Base-by-base conservation (phyloP, 2,797 vertebrate genomes). In the Pachyuromys duprasi region DNA sequence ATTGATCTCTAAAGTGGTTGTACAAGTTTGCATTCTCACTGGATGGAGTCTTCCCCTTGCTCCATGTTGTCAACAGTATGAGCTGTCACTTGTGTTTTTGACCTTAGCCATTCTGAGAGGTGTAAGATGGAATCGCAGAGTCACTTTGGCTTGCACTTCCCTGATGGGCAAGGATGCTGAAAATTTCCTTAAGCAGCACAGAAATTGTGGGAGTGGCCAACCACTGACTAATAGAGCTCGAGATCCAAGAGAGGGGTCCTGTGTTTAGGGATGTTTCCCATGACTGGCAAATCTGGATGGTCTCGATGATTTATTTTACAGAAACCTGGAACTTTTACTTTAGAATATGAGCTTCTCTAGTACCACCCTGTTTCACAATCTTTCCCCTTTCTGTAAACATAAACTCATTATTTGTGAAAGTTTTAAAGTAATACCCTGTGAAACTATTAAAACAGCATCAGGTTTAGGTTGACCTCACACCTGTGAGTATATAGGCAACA, bases 351-450 rank as follows among this genome's bases (percentile, higher is more conserved):
- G 81, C 94, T 39, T 76, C 96, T 91, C 49, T 96, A 92, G 96
- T 97, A 91, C 92, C 96, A 83, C 93, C 78, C 88, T 97, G 93
- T n/a, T 98, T 99, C 86, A 98, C 93, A 75, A 83, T 92, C 49
- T 14, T 92, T 33, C 7, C 75, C 98, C 98, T 86, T 94, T 98
- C 98, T 99, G 83, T 86, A 97, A 98, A 97, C 87, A 90, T 36
- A 20, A 92, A 92, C 33, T 39, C 26, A 89, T 65, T 49, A 89
- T 78, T 65, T 95, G n/a, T 49, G 33, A 93, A 90, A 60, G 67
- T 78, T 55, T 45, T 94, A 69, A 96, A 92, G 78, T 81, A 89
- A 39, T 60, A 55, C 55, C 39, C 91, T 96, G n/a, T 55, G 33
- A 93, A 91, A 72, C 80, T 87, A 69, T 55, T 93, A 72, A 97